Conservation (phyloP, 2,888 invertebrate species). For the Andrena hattorfiana region DNA sequence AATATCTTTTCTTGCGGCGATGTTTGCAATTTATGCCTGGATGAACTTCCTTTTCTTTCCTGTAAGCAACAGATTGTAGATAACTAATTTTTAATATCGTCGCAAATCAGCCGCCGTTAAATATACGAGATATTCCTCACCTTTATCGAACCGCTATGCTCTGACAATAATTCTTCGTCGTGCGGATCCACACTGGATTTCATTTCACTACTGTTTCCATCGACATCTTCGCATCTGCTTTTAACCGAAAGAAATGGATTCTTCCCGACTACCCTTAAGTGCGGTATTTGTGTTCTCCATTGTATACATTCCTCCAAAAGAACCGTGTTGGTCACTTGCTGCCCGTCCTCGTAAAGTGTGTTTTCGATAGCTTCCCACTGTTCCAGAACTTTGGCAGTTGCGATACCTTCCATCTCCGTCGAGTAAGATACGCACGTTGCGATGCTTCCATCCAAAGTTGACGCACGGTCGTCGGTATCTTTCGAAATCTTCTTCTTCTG, state of each 20-base stretch:
- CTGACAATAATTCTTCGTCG: conserved; percentile 53
- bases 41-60: conserved; percentile 60
- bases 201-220: conserved; percentile 8
- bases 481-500: conserved; percentile 61
- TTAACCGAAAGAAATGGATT: conserved; percentile 28
- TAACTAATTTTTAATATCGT: neutral
- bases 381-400: conserved; percentile 76
- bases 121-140: conserved; percentile 35
- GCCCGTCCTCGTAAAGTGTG: conserved; percentile 78
- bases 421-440: conserved; percentile 77
- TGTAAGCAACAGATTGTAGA: conserved; percentile 46
- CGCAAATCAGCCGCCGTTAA: neutral
- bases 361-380: conserved; percentile 80
- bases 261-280: conserved; percentile 75
- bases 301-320: conserved; percentile 80
- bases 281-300: conserved; percentile 80
- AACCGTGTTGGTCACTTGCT: conserved; percentile 65
- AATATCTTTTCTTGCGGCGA: conserved; percentile 75
- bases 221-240: neutral
- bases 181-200: conserved; percentile 34
- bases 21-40: conserved; percentile 46
- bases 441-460: conserved; percentile 72
- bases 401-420: conserved; percentile 77
- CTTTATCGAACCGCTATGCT: conserved; percentile 49
- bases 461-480: conserved; percentile 63